A percentile compares a stretch with the other conserved stretches of the same genome.
Evolutionary conservation across 2,797 vertebrate genomes (phyloP).

Genomic region (Nannoperca australis): DNA sequence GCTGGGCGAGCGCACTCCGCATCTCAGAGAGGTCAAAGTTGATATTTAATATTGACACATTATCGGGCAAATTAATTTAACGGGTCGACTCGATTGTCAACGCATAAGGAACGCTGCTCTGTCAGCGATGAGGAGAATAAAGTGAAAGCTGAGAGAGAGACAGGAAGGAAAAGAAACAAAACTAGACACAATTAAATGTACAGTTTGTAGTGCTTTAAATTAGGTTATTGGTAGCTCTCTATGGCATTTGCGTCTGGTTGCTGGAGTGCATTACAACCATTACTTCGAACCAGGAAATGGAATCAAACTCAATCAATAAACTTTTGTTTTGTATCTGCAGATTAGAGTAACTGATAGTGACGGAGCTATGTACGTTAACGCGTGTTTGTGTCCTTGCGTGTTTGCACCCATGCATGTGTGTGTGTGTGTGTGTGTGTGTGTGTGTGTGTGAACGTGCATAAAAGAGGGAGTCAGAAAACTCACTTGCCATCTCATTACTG

Average conservation of each 20-base stretch:
- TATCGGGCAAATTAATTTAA: slow-evolving; percentile 89
- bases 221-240: slow-evolving; percentile 25
- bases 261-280: slow-evolving; percentile 31
- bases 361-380: slow-evolving; percentile 30
- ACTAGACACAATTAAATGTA: slow-evolving; percentile 38
- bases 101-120: slow-evolving; percentile 68
- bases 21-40: slow-evolving; percentile 83
- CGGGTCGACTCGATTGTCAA: slow-evolving; percentile 82
- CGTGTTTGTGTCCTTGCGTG: slow-evolving; percentile 33
- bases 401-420: not conserved
- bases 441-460: not conserved
- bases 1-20: slow-evolving; percentile 69
- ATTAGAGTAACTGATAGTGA: slow-evolving; percentile 45
- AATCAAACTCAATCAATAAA: slow-evolving; percentile 48
- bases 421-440: not conserved
- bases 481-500: slow-evolving; percentile 74
- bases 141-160: slow-evolving; percentile 55
- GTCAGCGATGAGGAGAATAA: slow-evolving; percentile 58
- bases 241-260: slow-evolving; percentile 5
- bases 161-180: slow-evolving; percentile 22
- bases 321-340: slow-evolving; percentile 37
- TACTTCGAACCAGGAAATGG: slow-evolving; percentile 30
- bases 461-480: slow-evolving; percentile 59
- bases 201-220: slow-evolving; percentile 18
- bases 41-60: slow-evolving; percentile 90